Evolutionary conservation across 1,140 invertebrate species (phyloP).

Genomic region (Anoplophora glabripennis): DNA sequence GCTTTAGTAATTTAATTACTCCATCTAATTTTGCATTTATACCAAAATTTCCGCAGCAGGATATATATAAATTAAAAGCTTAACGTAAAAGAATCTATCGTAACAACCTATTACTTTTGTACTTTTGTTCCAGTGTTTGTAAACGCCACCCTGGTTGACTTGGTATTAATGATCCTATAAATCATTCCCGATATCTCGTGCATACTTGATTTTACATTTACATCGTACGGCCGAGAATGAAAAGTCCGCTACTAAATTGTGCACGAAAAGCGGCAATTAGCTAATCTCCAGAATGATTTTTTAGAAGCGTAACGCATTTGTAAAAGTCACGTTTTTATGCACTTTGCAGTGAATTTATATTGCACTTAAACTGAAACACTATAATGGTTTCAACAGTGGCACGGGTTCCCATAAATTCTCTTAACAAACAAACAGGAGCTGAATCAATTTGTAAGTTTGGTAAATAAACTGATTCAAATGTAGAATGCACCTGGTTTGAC

Average conservation of each 20-base stretch:
- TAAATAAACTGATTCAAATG: too few species aligned
- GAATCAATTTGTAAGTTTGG: too few species aligned
- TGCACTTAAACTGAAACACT: too few species aligned
- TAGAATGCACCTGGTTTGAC: too few species aligned
- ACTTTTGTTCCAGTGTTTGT: constrained; percentile 4
- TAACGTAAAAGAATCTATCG: not conserved
- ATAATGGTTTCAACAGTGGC: too few species aligned
- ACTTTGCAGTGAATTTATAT: too few species aligned
- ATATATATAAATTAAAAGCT: too few species aligned
- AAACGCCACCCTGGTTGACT: constrained; percentile 7
- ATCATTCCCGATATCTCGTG: constrained; percentile 15
- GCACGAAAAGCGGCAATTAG: constrained; percentile 24
- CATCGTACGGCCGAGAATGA: constrained; percentile 7
- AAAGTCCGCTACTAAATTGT: constrained; percentile 12
- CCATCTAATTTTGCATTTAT: too few species aligned
- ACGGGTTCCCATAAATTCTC: too few species aligned
- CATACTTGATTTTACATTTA: constrained; percentile 11
- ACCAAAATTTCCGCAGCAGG: too few species aligned
- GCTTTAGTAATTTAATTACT: too few species aligned
- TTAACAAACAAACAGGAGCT: too few species aligned
- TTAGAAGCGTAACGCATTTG: constrained; percentile 18
- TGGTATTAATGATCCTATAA: constrained; percentile 11
- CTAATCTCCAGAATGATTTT: constrained; percentile 19
- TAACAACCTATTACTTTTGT: not conserved
- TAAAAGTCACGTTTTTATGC: constrained; percentile 10